Evolutionary conservation across 1,140 invertebrate species (phyloP), one percentile per base, ranked within the genome.

Genomic region (Drosophila simulans): DNA sequence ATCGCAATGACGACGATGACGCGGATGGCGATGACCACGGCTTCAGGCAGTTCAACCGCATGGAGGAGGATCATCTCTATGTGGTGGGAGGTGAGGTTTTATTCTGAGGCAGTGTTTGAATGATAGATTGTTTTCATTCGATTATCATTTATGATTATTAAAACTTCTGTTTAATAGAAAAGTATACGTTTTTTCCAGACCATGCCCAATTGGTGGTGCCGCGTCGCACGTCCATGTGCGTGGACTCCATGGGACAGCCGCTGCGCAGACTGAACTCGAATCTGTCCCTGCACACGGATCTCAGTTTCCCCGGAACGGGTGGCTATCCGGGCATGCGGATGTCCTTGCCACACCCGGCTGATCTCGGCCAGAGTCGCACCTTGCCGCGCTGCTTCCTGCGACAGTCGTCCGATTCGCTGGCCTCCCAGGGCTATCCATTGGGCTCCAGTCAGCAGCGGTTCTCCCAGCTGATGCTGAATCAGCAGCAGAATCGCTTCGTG

Each of bases 371-470:
- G 51, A 92, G 91, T 20, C 84, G 91, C 10, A 92, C 91, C 7
- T 27, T 92, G 45, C 91, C 91, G 17, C 77, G 91, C 1, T 89
- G 86, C 58, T 92, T 92, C 15, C 46, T 89, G 31, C 84, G 84
- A 5, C 77, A 91, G 73, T 62, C 79, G 15, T 66, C 62, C 4
- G 78, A 72, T 5, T 90, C 90, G 2, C 53, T 74, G 53, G 49
- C 49, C 31, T 52, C 49, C 31, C 86, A 80, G 25, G 83, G 80
- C 17, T 59, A 34, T 7, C 68, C 57, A 5, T 13, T 66, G 52
- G 12, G 68, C 4, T 45, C 63, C 51, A 88, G 75, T 20, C 77
- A 88, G 46, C 81, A 77, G 52, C 53, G 82, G 8, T 73, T 86
- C 51, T 64, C 68, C 0, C 80, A 82, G 22, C 10, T 79, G 27